Conservation (phyloP, 2,888 invertebrate genomes). For the Steromphala cineraria region DNA sequence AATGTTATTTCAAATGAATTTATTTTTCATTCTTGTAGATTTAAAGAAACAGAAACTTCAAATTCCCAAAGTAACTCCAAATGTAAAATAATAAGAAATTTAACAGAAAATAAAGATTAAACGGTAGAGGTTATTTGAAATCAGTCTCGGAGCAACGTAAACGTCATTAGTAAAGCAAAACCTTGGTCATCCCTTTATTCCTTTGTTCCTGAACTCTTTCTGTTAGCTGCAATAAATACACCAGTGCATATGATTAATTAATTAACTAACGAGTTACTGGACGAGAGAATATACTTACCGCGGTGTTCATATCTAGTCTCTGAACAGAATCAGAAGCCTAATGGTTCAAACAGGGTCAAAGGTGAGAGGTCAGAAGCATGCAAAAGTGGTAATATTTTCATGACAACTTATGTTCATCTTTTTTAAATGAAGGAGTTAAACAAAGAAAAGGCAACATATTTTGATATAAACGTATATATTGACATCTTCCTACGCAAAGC, state of each 20-base stretch:
- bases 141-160: neutral
- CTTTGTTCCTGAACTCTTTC: conserved; percentile 60
- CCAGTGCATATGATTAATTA: conserved; percentile 1
- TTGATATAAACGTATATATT: no score
- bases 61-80: neutral
- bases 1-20: no score
- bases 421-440: no score
- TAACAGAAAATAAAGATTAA: no score
- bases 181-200: conserved; percentile 47
- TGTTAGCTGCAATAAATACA: conserved; percentile 55
- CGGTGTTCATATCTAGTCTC: conserved; percentile 15
- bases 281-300: neutral
- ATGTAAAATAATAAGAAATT: no score
- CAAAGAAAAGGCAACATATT: no score
- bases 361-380: neutral
- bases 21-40: no score
- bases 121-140: no score
- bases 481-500: no score
- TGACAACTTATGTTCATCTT: no score
- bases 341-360: neutral
- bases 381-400: no score
- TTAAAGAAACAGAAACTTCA: no score
- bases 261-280: neutral
- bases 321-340: conserved; percentile 5
- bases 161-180: neutral